Evolutionary conservation across 2,797 vertebrate species (phyloP).

Genomic region (Cottoperca gobio): DNA sequence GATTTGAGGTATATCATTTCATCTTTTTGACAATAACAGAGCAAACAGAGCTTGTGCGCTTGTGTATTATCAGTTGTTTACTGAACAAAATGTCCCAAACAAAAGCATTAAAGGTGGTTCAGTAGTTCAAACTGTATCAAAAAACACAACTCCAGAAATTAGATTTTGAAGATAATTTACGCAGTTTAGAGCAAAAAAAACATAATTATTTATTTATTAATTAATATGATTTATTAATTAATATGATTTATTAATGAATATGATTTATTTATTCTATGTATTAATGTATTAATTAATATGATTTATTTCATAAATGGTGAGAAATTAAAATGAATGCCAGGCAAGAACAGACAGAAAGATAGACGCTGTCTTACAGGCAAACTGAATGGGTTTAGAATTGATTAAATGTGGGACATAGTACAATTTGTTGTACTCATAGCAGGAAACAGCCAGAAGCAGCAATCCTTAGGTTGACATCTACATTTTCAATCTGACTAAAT

Average conservation of each 20-base stretch:
- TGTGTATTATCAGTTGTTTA: neutral
- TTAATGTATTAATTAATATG: too few species aligned
- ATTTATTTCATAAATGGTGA: neutral
- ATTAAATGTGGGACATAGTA: neutral
- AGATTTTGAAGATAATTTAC: slow-evolving; percentile 1
- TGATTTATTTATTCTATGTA: too few species aligned
- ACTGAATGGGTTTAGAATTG: neutral
- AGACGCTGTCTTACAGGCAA: neutral
- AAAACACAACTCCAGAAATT: neutral
- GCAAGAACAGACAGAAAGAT: neutral
- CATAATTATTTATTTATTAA: too few species aligned
- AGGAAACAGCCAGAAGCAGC: neutral
- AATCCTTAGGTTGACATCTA: neutral
- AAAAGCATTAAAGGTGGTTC: neutral
- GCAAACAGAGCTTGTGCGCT: neutral
- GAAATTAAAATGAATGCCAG: neutral
- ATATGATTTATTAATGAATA: too few species aligned
- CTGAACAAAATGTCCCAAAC: slow-evolving; percentile 8
- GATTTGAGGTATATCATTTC: neutral
- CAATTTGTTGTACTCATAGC: neutral
- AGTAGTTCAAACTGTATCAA: neutral
- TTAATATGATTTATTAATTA: neutral
- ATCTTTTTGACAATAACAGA: slow-evolving; percentile 6
- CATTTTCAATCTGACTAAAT: slow-evolving; percentile 15
- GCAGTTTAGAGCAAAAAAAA: neutral